Evolutionary conservation across 2,888 invertebrate genomes (phyloP), one percentile per base, ranked within the genome.

Genomic region (Ommatoiulus sabulosus): DNA sequence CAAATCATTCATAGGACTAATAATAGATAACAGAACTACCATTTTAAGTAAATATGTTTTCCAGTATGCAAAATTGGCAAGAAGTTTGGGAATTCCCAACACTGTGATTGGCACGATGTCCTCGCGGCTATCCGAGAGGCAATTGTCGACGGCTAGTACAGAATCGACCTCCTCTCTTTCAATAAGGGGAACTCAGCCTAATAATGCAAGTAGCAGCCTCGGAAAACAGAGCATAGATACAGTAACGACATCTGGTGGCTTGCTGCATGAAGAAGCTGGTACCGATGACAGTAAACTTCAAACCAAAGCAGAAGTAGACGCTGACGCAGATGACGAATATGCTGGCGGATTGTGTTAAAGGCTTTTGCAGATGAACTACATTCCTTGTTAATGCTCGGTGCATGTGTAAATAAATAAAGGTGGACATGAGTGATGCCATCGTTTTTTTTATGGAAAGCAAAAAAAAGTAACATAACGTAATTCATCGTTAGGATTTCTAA

Each of bases 1-100:
- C 35, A 7, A 10, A 72, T 17, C 43, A 48, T 80, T 80, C 44
- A n/a, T 6, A 4, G n/a, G 52, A 10, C 2, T 15, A 15, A 17
- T 15, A 17, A 44, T 35, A 7, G 12, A 44, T 72, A 7, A 7
- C 20, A 88, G 35, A 44, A 43, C 44, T 6, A 10, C 8, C 3
- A n/a, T 15, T 43, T 46, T 84, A 43, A 44, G 12, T 89, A 44
- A 35, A 35, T 20, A 43, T n/a, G 7, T 43, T 84, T 88, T 80
- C 7, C 84, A 89, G 92, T 97, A 97, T 92, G 94, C 97, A 48
- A 91, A 91, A 88, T 89, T 91, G 52, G 90, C 90, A 24, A 63
- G 90, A 63, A 84, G 57, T 57, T 57, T 90, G n/a, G 57, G 44
- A 35, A 63, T 88, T 88, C 88, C 89, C 43, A 85, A 87, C 24